Evolutionary conservation across 2,113 vertebrate genomes (phyloP), one percentile per base, ranked within the genome.

Genomic region (Pyxicephalus adspersus): DNA sequence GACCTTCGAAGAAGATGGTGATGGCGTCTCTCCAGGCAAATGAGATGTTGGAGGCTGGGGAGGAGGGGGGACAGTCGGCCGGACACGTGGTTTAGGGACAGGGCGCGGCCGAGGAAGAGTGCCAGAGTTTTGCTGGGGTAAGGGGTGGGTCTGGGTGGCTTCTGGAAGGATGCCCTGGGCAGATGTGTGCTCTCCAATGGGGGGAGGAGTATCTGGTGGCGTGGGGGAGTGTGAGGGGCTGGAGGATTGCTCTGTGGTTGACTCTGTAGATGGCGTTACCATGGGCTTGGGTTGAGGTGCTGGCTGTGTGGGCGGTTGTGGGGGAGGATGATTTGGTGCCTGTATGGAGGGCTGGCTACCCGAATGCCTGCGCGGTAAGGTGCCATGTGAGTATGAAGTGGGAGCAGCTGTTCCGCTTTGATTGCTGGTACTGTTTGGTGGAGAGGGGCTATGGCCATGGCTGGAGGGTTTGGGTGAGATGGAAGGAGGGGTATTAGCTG

Each of bases 311-410:
- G 98, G 97, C 1, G 97, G 98, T 85, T 99, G 96, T 0, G 98
- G 98, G 0, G 97, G 98, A 0, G 98, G 98, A 26, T 98, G 97
- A 86, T 20, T 98, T 75, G 98, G 98, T 0, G 97, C 97, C 20
- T 99, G 98, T 50, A 99, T 92, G 0, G 93, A 93, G 51, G 94
- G 86, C 28, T 94, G 92, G 91, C 94, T 97, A 88, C 92, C 94
- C 34, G 96, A 96, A 17, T 92, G 91, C 67, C 96, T 91, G 25
- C 97, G 91, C 26, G 94, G 92, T 0, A 91, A 91, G 0, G 88
- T 91, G 1, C 89, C 90, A 88, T 94, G 95, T 0, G 87, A 38
- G 15, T 58, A 54, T 4, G 83, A 0, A 2, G 85, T 0, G 0
- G 83, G 65, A 22, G 64, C 83, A 81, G 18, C 91, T 80, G 86